Evolutionary conservation across 2,888 invertebrate species (phyloP).

Genomic region (Drosophila putrida): DNA sequence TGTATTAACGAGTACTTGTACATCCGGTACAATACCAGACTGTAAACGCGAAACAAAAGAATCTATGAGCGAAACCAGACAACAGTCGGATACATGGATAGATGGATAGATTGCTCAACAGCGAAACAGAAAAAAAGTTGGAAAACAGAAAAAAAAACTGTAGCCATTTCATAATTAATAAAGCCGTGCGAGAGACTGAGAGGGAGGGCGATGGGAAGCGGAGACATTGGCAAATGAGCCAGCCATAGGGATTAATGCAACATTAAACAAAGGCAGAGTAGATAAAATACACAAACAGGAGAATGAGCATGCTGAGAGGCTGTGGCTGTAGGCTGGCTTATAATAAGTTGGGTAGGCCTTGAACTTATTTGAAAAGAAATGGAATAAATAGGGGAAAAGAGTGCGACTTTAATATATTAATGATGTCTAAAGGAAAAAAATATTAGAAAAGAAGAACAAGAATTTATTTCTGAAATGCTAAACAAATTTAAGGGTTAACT

Average conservation of each 20-base stretch:
- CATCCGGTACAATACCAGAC: constrained; percentile 65
- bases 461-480: not conserved
- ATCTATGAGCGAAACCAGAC: constrained; percentile 61
- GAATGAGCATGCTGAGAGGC: not conserved
- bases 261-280: constrained; percentile 62
- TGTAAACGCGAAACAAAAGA: constrained; percentile 68
- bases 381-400: not conserved
- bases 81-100: constrained; percentile 52
- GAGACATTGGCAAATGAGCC: constrained; percentile 70
- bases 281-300: constrained; percentile 30
- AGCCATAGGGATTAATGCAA: constrained; percentile 69
- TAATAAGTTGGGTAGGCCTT: constrained; percentile 32
- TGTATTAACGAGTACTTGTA: constrained; percentile 15
- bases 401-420: constrained; percentile 9
- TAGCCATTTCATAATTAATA: constrained; percentile 79
- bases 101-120: constrained; percentile 64
- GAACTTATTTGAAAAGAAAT: constrained; percentile 33
- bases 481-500: no score
- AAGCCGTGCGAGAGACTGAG: constrained; percentile 25
- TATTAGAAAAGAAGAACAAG: not conserved
- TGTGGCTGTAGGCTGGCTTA: constrained; percentile 5
- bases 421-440: not conserved
- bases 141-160: constrained; percentile 37
- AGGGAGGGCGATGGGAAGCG: constrained; percentile 23
- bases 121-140: constrained; percentile 10